Percentiles rank a stretch among this genome's conserved stretches.
These are phyloP conservation scores for Synaphobranchus kaupii DNA, from an alignment of 2,797 vertebrate species.

Conservation along the genomic window DNA sequence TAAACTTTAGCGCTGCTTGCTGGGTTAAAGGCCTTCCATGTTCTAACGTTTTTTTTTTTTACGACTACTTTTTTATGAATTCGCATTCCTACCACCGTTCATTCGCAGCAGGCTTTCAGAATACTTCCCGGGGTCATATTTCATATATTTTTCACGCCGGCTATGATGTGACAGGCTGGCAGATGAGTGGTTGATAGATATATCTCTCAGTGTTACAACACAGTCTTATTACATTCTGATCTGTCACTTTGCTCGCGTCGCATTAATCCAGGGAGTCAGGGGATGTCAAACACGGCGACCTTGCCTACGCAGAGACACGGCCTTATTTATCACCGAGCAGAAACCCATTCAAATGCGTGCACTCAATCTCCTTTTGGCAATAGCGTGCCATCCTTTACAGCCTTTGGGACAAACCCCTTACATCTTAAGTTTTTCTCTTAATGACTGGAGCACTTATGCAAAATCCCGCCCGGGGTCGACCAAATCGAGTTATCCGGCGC, in stretches of 20 bases:
- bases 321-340: not conserved
- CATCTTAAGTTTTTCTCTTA: not conserved
- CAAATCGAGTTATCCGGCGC: not conserved
- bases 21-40: not conserved
- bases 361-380: not conserved
- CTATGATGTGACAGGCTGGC: constrained; percentile 29
- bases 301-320: constrained; percentile 13
- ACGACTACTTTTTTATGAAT: not conserved
- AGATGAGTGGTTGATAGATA: constrained; percentile 21
- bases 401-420: not conserved
- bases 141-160: constrained; percentile 16
- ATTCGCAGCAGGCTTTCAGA: not conserved
- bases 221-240: constrained; percentile 10
- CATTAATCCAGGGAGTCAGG: constrained; percentile 23
- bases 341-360: not conserved
- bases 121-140: constrained; percentile 14
- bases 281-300: constrained; percentile 15
- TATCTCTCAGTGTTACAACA: constrained; percentile 1
- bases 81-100: not conserved
- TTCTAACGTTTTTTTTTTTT: not conserved
- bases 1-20: not conserved
- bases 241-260: not conserved
- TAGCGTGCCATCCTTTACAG: not conserved
- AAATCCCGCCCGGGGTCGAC: not conserved
- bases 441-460: not conserved